Evolutionary conservation across 2,797 vertebrate species (phyloP), one percentile per base, ranked within the genome.

Genomic region (Ceyx erithaca): DNA sequence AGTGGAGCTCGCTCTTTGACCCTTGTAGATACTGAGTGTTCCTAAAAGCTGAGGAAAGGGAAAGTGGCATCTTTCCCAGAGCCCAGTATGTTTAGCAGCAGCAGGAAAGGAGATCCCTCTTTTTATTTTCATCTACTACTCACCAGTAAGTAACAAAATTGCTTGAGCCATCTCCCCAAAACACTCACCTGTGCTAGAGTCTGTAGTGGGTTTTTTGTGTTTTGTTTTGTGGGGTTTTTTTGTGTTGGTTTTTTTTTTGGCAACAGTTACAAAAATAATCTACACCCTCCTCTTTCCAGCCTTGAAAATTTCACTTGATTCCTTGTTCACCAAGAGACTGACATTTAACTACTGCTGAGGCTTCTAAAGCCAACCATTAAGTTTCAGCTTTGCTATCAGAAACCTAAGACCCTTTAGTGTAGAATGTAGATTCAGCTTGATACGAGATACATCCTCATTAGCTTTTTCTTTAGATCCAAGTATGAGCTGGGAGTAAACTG

Each of bases 141-240:
- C 59, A 30, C 43, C 33, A 81, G 22, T 16, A 49, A 40, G 35
- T 14, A 28, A 28, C 4, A 76, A 33, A 80, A 41, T 52, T 3
- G 5, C 69, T 77, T 25, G 45, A 87, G n/a, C 43, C 22, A 10
- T 20, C 31, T 45, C 59, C 37, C 28, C 46, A 6, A 22, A 63
- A 37, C 7, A 5, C 13, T 51, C n/a, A 19, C 15, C 25, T 59
- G 17, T 43, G 19, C 22, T 45, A 31, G 0, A n/a, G 3, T 13
- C 37, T 31, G 19, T 51, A 9, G 30, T 9, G 19, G 22, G 2
- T 49, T 45, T 20, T 51, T 28, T 5, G 37, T 40, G 37, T 40
- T 40, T 37, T 37, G 37, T 37, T 37, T 40, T 40, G 13, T 40
- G 37, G 37, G 19, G 12, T 7, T 49, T 45, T 20, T 51, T 26